Evolutionary conservation across 2,888 invertebrate species (phyloP).

Genomic region (Rhorus exstirpatorius): DNA sequence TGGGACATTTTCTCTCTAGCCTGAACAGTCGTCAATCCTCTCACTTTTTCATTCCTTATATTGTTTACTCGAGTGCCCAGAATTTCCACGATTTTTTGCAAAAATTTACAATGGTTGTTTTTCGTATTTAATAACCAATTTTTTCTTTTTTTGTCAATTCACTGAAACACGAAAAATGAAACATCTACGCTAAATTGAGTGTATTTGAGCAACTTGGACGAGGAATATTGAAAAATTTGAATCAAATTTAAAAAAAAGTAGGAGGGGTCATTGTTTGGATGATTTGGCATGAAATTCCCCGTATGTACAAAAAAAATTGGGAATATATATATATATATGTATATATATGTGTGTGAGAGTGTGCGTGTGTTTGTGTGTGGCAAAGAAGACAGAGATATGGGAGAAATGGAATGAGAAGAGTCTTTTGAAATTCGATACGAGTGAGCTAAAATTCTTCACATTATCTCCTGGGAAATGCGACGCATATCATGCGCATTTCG

Average conservation of each 20-base stretch:
- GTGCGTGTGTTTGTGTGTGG: too few relatives aligned
- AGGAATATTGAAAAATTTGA: too few relatives aligned
- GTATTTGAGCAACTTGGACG: too few relatives aligned
- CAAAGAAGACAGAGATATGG: slow-evolving; percentile 28
- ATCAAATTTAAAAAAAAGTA: not conserved
- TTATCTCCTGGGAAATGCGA: slow-evolving; percentile 49
- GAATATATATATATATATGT: not conserved
- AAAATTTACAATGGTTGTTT: too few relatives aligned
- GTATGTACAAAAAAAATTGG: not conserved
- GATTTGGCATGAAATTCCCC: slow-evolving; percentile 2
- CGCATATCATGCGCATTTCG: slow-evolving; percentile 19
- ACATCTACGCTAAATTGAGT: too few relatives aligned
- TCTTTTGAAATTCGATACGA: slow-evolving; percentile 76
- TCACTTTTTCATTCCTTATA: too few relatives aligned
- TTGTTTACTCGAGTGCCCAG: too few relatives aligned
- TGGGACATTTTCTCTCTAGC: not conserved
- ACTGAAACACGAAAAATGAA: too few relatives aligned
- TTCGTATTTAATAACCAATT: too few relatives aligned
- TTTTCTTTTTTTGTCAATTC: too few relatives aligned
- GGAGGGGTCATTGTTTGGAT: not conserved
- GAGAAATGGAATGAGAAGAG: slow-evolving; percentile 55
- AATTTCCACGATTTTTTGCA: too few relatives aligned
- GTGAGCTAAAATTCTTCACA: slow-evolving; percentile 53
- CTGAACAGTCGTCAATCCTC: not conserved
- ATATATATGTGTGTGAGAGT: too few relatives aligned